A percentile compares a stretch with the other conserved stretches of the same genome.
These are phyloP conservation scores for Aphelinus atriplicis DNA, from an alignment of 1,140 invertebrate genomes.

Conservation along the genomic window DNA sequence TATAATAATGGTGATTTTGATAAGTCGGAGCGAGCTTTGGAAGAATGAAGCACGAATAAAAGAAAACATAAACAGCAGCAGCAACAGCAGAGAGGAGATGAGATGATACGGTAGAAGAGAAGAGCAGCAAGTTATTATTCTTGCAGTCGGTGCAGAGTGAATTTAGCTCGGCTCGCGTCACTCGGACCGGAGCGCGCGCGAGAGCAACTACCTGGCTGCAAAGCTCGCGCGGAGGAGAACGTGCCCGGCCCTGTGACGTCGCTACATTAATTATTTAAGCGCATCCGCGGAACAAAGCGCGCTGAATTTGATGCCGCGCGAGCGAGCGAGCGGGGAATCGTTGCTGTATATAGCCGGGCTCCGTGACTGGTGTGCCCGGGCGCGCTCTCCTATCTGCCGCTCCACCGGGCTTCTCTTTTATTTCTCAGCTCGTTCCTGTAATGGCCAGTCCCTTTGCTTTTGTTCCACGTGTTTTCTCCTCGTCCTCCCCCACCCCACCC, in stretches of 20 bases:
- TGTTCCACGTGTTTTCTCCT: too few relatives aligned
- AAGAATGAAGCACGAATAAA: not conserved
- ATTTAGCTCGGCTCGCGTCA: not conserved
- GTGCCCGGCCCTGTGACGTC: constrained; percentile 34
- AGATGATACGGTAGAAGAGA: not conserved
- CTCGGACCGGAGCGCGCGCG: not conserved
- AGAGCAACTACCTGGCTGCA: not conserved
- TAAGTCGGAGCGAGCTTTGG: too few relatives aligned
- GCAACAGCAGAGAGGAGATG: not conserved
- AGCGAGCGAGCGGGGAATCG: not conserved
- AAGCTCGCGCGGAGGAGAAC: not conserved
- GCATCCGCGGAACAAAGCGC: constrained; percentile 43
- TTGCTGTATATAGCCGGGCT: not conserved
- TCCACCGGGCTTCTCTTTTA: constrained; percentile 31
- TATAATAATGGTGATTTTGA: too few relatives aligned
- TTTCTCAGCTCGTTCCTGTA: not conserved
- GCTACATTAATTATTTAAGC: constrained; percentile 49
- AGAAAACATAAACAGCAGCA: not conserved
- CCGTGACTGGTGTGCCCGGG: not conserved
- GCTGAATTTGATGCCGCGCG: constrained; percentile 42
- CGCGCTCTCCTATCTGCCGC: constrained; percentile 35
- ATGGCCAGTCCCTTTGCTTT: too few relatives aligned
- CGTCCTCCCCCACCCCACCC: too few relatives aligned
- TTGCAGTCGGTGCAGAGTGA: constrained; percentile 8
- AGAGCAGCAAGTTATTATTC: constrained; percentile 21